Conservation (phyloP, 2,888 invertebrate genomes). For the Dromius quadrimaculatus region DNA sequence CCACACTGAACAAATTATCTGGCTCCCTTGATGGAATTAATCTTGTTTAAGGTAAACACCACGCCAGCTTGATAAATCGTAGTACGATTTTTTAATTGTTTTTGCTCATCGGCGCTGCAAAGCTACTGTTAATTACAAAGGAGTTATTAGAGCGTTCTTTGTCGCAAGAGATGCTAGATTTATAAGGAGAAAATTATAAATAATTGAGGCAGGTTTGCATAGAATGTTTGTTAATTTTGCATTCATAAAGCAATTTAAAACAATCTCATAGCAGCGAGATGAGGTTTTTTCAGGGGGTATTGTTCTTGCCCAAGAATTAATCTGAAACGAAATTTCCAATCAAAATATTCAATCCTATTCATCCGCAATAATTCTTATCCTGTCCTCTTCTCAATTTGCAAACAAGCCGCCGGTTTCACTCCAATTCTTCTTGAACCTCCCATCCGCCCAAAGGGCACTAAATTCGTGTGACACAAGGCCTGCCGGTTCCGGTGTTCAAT, state of each 20-base stretch:
- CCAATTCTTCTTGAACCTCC: not conserved
- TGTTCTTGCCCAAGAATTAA: slow-evolving; percentile 1
- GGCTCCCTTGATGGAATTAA: slow-evolving; percentile 27
- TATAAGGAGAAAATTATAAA: slow-evolving; percentile 46
- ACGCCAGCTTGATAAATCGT: slow-evolving; percentile 34
- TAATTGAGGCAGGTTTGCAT: slow-evolving; percentile 42
- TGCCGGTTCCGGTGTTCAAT: slow-evolving; percentile 46
- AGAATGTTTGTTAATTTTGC: slow-evolving; percentile 34
- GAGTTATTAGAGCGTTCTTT: slow-evolving; percentile 2
- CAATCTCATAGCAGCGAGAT: slow-evolving; percentile 11
- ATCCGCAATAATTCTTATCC: not conserved
- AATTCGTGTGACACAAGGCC: slow-evolving; percentile 27
- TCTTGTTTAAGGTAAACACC: slow-evolving; percentile 49
- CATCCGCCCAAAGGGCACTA: not conserved
- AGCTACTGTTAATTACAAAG: slow-evolving; percentile 42
- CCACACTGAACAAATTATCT: slow-evolving; percentile 1
- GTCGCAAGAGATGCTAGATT: slow-evolving; percentile 26
- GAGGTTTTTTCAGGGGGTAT: not conserved
- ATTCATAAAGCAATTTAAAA: slow-evolving; percentile 46
- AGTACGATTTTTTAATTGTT: slow-evolving; percentile 44
- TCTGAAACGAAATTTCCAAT: no score
- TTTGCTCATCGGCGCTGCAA: slow-evolving; percentile 35
- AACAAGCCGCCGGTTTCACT: not conserved
- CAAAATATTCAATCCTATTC: not conserved
- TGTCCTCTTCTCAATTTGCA: not conserved